phyloP scores from a whole-genome alignment of 2,888 invertebrate species.

The Rhamnusium bicolor region DNA sequence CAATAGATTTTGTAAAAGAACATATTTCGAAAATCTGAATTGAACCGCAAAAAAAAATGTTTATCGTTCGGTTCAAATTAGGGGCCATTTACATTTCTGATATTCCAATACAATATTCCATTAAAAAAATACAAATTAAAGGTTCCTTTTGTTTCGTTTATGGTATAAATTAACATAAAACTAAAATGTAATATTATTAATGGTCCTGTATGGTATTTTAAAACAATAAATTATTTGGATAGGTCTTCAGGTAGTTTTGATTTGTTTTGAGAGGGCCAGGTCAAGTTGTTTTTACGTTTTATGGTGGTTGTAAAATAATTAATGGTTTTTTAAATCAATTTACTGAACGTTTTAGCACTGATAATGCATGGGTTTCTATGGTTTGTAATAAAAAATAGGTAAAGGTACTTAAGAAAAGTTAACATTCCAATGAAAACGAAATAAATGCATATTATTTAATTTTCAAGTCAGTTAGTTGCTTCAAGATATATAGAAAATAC shows the following conservation, averaged over 20 bases:
- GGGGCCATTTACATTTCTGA: not conserved
- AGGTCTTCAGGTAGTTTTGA: slow-evolving; percentile 26
- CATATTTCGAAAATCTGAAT: no score
- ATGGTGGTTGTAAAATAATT: slow-evolving; percentile 23
- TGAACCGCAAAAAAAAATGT: no score
- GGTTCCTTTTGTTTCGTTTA: not conserved
- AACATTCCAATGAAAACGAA: no score
- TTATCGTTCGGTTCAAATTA: no score
- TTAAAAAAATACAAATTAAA: not conserved
- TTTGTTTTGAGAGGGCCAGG: slow-evolving; percentile 27
- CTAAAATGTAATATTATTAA: slow-evolving; percentile 19
- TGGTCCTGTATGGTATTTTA: not conserved
- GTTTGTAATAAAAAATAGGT: not conserved
- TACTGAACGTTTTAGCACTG: slow-evolving; percentile 1
- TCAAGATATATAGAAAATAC: no score
- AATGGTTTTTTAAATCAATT: slow-evolving; percentile 26
- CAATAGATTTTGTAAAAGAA: no score
- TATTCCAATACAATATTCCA: not conserved
- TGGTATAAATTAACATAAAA: slow-evolving; percentile 22
- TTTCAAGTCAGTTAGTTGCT: no score
- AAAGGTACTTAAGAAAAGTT: no score
- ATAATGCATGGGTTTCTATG: not conserved
- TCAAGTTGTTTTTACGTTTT: slow-evolving; percentile 20
- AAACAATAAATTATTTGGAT: slow-evolving; percentile 21
- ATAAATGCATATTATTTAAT: no score